Evolutionary conservation across 2,113 vertebrate genomes (phyloP).

Genomic region (Scortum barcoo): DNA sequence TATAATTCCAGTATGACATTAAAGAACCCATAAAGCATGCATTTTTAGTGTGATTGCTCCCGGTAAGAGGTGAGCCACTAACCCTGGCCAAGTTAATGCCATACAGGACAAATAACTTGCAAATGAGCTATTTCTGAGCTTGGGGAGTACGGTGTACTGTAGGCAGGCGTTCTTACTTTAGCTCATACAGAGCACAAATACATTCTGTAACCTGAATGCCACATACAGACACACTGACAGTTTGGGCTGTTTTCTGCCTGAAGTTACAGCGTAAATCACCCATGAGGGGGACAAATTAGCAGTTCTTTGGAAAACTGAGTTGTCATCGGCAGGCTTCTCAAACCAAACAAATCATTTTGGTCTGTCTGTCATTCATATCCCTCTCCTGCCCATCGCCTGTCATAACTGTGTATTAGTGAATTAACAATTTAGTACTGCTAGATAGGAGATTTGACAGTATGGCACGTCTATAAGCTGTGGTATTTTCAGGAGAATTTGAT

Average conservation of each 20-base stretch:
- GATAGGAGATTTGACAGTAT: not conserved
- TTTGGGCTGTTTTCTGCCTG: constrained; percentile 1
- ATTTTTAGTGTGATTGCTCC: constrained; percentile 33
- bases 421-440: not conserved
- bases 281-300: constrained; percentile 9
- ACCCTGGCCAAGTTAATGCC: constrained; percentile 12
- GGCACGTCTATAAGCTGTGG: not conserved
- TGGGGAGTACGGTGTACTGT: not conserved
- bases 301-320: not conserved
- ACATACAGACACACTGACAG: not conserved
- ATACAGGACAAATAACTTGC: constrained; percentile 26
- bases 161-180: not conserved
- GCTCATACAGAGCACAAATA: not conserved
- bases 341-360: constrained; percentile 13
- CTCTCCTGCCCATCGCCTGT: not conserved
- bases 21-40: constrained; percentile 6
- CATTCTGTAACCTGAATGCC: not conserved
- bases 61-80: constrained; percentile 30
- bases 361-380: not conserved
- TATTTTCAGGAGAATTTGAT: not conserved
- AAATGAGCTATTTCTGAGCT: constrained; percentile 40
- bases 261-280: constrained; percentile 4
- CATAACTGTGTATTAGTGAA: not conserved
- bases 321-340: not conserved
- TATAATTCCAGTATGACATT: constrained; percentile 17